Percentiles rank a stretch among this genome's conserved stretches.
These are phyloP conservation scores for Torymus texanus DNA, from an alignment of 2,888 invertebrate species.

Conservation along the genomic window DNA sequence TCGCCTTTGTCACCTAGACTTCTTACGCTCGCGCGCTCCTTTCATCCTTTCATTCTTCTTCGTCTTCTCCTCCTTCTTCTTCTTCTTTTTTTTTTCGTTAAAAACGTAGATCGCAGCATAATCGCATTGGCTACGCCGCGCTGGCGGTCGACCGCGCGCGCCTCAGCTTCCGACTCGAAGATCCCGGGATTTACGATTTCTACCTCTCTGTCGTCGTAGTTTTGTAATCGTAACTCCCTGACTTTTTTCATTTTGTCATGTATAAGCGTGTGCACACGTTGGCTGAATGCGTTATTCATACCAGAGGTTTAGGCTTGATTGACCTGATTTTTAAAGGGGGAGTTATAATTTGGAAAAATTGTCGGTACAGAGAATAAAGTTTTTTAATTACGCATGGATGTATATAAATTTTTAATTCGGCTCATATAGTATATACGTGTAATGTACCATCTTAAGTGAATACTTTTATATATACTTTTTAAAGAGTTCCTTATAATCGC, in stretches of 20 bases:
- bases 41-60: neutral
- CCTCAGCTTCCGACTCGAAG: conserved; percentile 60
- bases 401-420: too few species aligned
- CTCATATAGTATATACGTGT: too few species aligned
- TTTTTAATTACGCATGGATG: too few species aligned
- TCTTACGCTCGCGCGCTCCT: neutral
- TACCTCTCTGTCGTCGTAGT: conserved; percentile 37
- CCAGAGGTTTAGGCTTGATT: neutral
- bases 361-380: too few species aligned
- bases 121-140: conserved; percentile 69
- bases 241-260: neutral
- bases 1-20: conserved; percentile 38
- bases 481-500: neutral
- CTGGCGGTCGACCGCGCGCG: conserved; percentile 62
- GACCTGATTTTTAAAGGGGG: neutral
- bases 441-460: too few species aligned
- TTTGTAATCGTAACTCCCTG: neutral
- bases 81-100: conserved; percentile 5
- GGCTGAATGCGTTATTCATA: neutral
- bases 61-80: neutral
- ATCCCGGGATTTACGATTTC: conserved; percentile 67
- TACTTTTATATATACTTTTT: too few species aligned
- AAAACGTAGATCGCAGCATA: conserved; percentile 56
- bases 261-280: neutral
- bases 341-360: neutral